phyloP scores from a whole-genome alignment of 2,113 vertebrate genomes.

The Lophius piscatorius region DNA sequence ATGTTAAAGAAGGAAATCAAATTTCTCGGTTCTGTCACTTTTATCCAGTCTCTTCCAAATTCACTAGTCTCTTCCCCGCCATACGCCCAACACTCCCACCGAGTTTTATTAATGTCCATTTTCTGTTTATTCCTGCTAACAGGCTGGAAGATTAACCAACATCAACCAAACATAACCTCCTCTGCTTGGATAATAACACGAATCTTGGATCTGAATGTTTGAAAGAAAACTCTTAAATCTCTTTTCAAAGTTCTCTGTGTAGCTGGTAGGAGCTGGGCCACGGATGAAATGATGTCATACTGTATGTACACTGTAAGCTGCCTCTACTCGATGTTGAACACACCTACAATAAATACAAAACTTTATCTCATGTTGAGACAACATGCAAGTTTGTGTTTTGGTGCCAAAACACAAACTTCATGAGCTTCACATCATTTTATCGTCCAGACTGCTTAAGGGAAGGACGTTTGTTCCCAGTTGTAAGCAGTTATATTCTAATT shows the following conservation, averaged over 20 bases:
- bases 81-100: too few species aligned
- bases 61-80: too few species aligned
- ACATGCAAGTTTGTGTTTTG: too few species aligned
- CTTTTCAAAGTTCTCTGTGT: neutral
- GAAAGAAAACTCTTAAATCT: neutral
- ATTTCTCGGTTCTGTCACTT: too few species aligned
- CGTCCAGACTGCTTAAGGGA: neutral
- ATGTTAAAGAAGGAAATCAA: too few species aligned
- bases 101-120: too few species aligned
- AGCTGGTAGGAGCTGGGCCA: neutral
- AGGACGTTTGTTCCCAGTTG: conserved; percentile 6
- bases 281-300: neutral
- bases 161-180: too few species aligned
- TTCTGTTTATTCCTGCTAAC: too few species aligned
- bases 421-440: neutral
- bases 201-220: conserved; percentile 12
- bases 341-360: neutral
- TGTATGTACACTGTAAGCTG: neutral
- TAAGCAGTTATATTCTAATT: neutral
- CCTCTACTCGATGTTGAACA: neutral
- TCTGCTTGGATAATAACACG: too few species aligned
- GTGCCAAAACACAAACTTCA: neutral
- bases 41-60: too few species aligned
- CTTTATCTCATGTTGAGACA: neutral
- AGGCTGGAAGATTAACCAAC: too few species aligned